These are phyloP conservation scores for Recurvirostra avosetta DNA, from an alignment of 2,113 vertebrate species.

Conservation along the genomic window DNA sequence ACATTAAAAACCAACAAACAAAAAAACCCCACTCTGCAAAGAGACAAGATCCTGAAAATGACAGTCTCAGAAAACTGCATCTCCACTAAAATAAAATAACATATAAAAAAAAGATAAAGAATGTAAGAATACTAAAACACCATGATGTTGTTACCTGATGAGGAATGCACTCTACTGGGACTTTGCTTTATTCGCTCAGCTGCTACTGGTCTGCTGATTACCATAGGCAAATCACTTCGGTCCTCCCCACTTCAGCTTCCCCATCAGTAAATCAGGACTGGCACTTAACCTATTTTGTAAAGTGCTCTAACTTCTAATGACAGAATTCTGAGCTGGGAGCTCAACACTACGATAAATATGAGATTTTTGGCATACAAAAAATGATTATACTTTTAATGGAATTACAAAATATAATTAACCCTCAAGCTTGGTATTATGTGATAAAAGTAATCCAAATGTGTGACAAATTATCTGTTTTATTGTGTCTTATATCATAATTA, in stretches of 20 bases:
- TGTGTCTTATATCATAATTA: not conserved
- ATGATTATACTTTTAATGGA: not conserved
- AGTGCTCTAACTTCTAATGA: not conserved
- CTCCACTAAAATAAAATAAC: not conserved
- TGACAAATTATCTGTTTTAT: not conserved
- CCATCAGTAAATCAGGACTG: not conserved
- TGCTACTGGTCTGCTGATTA: not conserved
- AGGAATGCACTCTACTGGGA: not conserved
- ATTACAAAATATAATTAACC: not conserved
- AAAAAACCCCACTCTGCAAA: accelerated
- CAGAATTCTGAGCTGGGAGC: not conserved
- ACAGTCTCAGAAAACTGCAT: not conserved
- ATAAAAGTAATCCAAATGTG: not conserved
- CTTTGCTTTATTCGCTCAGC: not conserved
- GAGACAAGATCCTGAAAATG: not conserved
- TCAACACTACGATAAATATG: not conserved
- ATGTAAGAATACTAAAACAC: not conserved
- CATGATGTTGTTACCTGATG: not conserved
- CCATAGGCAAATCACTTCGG: not conserved
- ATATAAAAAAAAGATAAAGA: not conserved
- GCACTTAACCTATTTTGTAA: not conserved
- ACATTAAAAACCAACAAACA: not conserved
- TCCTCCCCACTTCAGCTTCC: not conserved
- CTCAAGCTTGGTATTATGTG: not conserved
- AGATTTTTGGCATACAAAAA: not conserved